These are phyloP conservation scores for Tuta absoluta DNA, from an alignment of 2,888 invertebrate species.

Conservation along the genomic window DNA sequence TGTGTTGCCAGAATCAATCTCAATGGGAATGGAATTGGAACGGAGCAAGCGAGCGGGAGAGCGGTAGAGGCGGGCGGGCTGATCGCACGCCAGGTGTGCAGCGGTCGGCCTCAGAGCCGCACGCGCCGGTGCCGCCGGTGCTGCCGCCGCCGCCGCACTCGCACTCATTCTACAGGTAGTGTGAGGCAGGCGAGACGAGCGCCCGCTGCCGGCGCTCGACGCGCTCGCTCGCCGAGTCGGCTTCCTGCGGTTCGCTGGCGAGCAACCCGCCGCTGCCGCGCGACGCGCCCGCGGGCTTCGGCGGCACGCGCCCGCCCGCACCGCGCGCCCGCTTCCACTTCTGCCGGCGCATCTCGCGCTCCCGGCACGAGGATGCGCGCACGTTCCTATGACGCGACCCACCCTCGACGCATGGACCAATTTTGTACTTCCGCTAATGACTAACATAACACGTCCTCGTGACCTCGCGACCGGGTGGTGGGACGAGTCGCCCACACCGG, in stretches of 20 bases:
- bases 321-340: constrained; percentile 69
- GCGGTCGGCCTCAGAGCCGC: constrained; percentile 83
- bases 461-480: constrained; percentile 55
- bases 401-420: constrained; percentile 70
- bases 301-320: constrained; percentile 48
- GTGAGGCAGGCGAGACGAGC: constrained; percentile 78
- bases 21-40: constrained; percentile 76
- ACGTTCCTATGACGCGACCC: constrained; percentile 68
- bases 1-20: constrained; percentile 19
- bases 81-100: constrained; percentile 79
- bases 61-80: constrained; percentile 52
- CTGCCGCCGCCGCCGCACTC: constrained; percentile 78
- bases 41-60: constrained; percentile 48
- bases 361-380: constrained; percentile 64
- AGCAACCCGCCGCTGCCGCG: constrained; percentile 43
- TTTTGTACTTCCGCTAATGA: constrained; percentile 73
- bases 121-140: constrained; percentile 77
- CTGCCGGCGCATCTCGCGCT: constrained; percentile 68
- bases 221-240: constrained; percentile 78
- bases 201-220: constrained; percentile 69
- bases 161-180: constrained; percentile 79
- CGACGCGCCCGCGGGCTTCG: constrained; percentile 38
- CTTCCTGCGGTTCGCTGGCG: constrained; percentile 71
- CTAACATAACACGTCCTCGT: constrained; percentile 69
- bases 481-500: constrained; percentile 53